Conservation (phyloP, 2,888 invertebrate species). For the Drosophila acutilabella region DNA sequence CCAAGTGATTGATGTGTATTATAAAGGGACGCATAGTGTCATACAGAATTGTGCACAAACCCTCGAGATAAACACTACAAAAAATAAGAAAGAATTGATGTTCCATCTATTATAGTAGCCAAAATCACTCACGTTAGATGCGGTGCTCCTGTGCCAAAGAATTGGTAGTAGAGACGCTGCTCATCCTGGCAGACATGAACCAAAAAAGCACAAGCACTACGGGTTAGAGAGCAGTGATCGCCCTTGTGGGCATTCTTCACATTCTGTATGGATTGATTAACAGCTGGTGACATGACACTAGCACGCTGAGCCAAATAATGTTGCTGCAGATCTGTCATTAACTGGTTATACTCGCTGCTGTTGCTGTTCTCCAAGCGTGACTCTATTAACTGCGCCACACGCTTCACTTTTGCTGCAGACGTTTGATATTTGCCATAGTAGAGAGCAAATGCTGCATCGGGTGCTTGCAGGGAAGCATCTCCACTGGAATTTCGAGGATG, state of each 20-base stretch:
- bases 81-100: neutral
- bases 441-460: slow-evolving; percentile 91
- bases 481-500: slow-evolving; percentile 80
- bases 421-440: slow-evolving; percentile 98
- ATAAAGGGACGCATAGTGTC: slow-evolving; percentile 96
- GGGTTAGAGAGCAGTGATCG: slow-evolving; percentile 93
- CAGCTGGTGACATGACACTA: slow-evolving; percentile 89
- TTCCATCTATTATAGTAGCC: neutral
- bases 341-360: slow-evolving; percentile 90
- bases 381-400: slow-evolving; percentile 93
- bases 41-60: slow-evolving; percentile 94
- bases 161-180: slow-evolving; percentile 94
- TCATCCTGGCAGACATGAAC: slow-evolving; percentile 98
- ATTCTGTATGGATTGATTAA: slow-evolving; percentile 89
- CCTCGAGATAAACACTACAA: slow-evolving; percentile 91
- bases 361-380: slow-evolving; percentile 89
- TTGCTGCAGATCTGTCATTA: slow-evolving; percentile 92
- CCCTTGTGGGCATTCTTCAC: slow-evolving; percentile 88
- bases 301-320: slow-evolving; percentile 92
- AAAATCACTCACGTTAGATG: slow-evolving; percentile 87
- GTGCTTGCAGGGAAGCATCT: slow-evolving; percentile 78
- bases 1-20: slow-evolving; percentile 98
- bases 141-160: slow-evolving; percentile 90
- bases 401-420: slow-evolving; percentile 93
- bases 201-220: slow-evolving; percentile 95